These are phyloP conservation scores for Stichopus horrens DNA, from an alignment of 53 echinoderm and acorn worm species.

Conservation along the genomic window DNA sequence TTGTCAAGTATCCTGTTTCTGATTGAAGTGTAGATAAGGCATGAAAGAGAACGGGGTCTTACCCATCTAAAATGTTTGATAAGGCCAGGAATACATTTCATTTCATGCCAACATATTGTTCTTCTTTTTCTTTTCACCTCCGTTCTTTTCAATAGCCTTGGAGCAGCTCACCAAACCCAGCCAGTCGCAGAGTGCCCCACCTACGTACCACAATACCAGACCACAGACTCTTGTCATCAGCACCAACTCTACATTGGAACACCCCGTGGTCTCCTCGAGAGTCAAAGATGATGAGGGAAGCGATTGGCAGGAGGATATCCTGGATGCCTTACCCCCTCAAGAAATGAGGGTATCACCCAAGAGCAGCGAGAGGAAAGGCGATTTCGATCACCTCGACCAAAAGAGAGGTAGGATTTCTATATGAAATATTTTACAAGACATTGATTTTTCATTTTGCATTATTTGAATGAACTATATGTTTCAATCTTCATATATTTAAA, in stretches of 20 bases:
- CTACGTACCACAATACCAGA: not conserved
- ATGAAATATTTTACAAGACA: not conserved
- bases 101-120: too few relatives aligned
- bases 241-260: not conserved
- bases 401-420: constrained; percentile 59
- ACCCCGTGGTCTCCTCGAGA: constrained; percentile 4
- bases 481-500: not conserved
- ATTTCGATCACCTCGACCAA: constrained; percentile 44
- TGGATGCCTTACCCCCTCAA: constrained; percentile 70
- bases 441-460: not conserved
- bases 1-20: too few relatives aligned
- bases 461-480: not conserved
- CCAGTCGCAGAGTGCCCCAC: constrained; percentile 33
- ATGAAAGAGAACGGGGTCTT: too few relatives aligned
- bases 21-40: too few relatives aligned
- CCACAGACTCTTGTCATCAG: constrained; percentile 22
- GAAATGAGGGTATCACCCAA: constrained; percentile 79
- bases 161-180: constrained; percentile 26
- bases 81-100: too few relatives aligned
- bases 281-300: not conserved
- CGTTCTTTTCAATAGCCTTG: not conserved
- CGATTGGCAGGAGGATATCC: constrained; percentile 52
- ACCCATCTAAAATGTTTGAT: too few relatives aligned
- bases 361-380: constrained; percentile 19
- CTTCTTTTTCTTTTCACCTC: not conserved